A percentile compares a stretch with the other conserved stretches of the same genome.
Evolutionary conservation across 2,888 invertebrate genomes (phyloP).

Genomic region (Ceratothoa steindachneri): DNA sequence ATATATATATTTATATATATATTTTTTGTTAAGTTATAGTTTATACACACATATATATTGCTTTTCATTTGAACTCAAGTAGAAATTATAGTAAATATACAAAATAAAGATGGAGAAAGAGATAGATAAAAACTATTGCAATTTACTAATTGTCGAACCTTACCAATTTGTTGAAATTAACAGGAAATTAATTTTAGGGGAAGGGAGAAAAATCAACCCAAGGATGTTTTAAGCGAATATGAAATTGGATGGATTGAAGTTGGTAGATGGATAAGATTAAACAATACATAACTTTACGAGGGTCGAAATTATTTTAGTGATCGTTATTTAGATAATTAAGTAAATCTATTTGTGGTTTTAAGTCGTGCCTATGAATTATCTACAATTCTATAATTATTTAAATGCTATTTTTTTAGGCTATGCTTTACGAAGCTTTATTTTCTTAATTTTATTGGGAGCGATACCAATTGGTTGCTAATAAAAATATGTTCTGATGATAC

Average conservation of each 20-base stretch:
- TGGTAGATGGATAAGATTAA: neutral
- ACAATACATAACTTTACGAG: no score
- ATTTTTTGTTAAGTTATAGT: neutral
- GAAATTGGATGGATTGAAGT: neutral
- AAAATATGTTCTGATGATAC: no score
- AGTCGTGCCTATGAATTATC: neutral
- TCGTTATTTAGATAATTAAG: neutral
- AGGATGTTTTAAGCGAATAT: no score
- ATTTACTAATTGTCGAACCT: neutral
- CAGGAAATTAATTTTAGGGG: neutral
- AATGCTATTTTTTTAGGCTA: neutral
- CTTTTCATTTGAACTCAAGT: neutral
- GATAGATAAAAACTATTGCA: neutral
- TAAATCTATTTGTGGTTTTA: neutral
- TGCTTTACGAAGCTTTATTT: neutral
- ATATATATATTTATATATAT: conserved; percentile 18
- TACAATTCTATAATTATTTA: neutral
- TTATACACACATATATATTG: conserved; percentile 7
- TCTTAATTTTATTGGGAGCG: no score
- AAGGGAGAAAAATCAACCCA: neutral
- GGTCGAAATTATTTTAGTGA: no score
- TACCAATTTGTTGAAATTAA: neutral
- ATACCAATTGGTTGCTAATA: no score
- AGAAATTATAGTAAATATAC: neutral
- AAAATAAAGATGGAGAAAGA: neutral